Evolutionary conservation across 2,113 vertebrate genomes (phyloP).

Genomic region (Carassius carassius): DNA sequence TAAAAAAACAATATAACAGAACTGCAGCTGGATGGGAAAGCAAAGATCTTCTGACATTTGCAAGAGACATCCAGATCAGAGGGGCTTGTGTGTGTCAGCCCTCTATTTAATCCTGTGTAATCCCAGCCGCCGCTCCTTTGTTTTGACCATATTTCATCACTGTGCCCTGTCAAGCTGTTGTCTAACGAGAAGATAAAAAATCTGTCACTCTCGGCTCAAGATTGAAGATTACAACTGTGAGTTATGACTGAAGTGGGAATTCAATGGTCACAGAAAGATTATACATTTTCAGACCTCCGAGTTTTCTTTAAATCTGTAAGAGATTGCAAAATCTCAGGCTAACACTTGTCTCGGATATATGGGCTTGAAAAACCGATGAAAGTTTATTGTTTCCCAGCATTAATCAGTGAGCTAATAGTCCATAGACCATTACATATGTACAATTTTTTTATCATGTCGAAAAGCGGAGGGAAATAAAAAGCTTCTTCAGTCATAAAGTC

Average conservation of each 20-base stretch:
- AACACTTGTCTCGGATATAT: too few relatives aligned
- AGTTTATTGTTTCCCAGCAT: background rate
- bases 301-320: background rate
- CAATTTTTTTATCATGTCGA: background rate
- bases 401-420: slow-evolving; percentile 13
- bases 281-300: background rate
- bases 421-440: slow-evolving; percentile 32
- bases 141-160: slow-evolving; percentile 8
- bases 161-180: background rate
- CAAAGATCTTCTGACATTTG: slow-evolving; percentile 8
- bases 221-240: slow-evolving; percentile 53
- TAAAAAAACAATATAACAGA: background rate
- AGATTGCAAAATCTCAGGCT: background rate
- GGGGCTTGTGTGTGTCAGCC: background rate
- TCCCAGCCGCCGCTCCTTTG: background rate
- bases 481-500: slow-evolving; percentile 2
- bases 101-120: slow-evolving; percentile 22
- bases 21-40: background rate
- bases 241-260: background rate
- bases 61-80: background rate
- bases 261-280: background rate
- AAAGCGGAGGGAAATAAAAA: slow-evolving; percentile 15
- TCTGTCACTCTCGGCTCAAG: slow-evolving; percentile 66
- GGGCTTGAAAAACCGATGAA: background rate
- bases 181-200: slow-evolving; percentile 1